Base-by-base conservation (phyloP, 2,797 vertebrate genomes). In the Acipenser ruthenus region DNA sequence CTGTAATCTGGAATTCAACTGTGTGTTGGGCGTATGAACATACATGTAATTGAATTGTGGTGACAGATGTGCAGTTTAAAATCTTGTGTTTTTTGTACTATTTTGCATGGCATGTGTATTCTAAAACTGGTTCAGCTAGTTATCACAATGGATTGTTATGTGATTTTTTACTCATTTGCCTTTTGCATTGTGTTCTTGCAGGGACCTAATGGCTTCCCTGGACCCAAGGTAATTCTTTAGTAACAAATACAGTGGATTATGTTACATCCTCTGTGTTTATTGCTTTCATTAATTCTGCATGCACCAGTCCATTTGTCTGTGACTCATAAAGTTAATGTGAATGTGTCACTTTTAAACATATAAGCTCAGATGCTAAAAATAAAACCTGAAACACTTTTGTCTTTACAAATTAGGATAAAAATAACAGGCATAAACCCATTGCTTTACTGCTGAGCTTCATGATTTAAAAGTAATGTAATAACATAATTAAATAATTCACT, bases 141-240 rank as follows among this genome's bases (percentile, higher is more conserved):
- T 37, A 37, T 37, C 37, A 37, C 37, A 37, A 37, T 37, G 3
- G 37, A 37, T 5, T 37, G 37, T 37, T 37, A 37, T 37, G 37
- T 37, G 55, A 58, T 58, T 58, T n/a, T 55, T 48, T 18, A 56
- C 12, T 67, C 47, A 3, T 11, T 62, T 37, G 37, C 37, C 15
- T n/a, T 23, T 13, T 9, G 8, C 23, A 13, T 13, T 52, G n/a
- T 49, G 6, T 15, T 79, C 84, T 92, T 87, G 68, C 78, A 99
- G 97, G 97, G 97, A 72, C 97, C 97, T 55, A 95, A 97, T 77
- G 97, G 97, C 80, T 92, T 97, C 76, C 89, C 95, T 74, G 97
- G 97, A 79, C 88, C 93, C 73, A 99, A 99, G 94, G 97, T 98
- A 93, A 87, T 75, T 62, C 53, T 66, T 10, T 49, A 74, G 18